Conservation (phyloP, 2,797 vertebrate genomes). For the Rhinophrynus dorsalis region DNA sequence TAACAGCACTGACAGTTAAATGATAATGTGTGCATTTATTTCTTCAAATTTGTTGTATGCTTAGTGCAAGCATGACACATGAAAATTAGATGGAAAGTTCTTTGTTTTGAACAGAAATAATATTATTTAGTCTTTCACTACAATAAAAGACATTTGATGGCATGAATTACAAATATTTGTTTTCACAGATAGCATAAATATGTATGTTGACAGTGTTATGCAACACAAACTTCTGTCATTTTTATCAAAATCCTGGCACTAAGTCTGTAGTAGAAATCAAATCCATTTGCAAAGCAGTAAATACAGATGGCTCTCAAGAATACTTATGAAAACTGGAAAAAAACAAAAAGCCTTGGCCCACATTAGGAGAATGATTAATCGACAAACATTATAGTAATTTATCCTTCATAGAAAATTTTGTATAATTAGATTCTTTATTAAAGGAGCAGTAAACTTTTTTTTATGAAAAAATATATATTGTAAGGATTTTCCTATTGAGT, state of each 20-base stretch:
- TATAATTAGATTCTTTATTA: neutral
- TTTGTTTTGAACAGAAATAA: conserved; percentile 46
- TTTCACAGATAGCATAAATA: conserved; percentile 50
- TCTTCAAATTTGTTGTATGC: neutral
- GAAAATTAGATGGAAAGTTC: conserved; percentile 46
- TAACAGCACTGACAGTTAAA: conserved; percentile 20
- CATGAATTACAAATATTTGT: conserved; percentile 54
- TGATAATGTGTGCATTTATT: conserved; percentile 32
- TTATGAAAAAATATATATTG: no score
- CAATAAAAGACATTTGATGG: conserved; percentile 41
- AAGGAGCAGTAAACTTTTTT: no score
- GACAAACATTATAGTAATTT: conserved; percentile 25
- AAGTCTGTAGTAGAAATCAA: conserved; percentile 26
- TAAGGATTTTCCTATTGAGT: no score
- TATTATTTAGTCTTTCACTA: conserved; percentile 34
- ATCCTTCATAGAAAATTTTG: neutral
- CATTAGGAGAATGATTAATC: conserved; percentile 10
- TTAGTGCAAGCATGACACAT: conserved; percentile 32
- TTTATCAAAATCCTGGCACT: conserved; percentile 34
- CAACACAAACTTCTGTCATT: conserved; percentile 52
- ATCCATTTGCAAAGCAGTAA: conserved; percentile 34
- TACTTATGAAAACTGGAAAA: conserved; percentile 1
- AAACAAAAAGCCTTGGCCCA: conserved; percentile 4
- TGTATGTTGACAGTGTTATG: conserved; percentile 45
- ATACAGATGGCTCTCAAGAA: conserved; percentile 25